Evolutionary conservation across 2,797 vertebrate genomes (phyloP), one percentile per base, ranked within the genome.

Genomic region (Siniperca undulata): DNA sequence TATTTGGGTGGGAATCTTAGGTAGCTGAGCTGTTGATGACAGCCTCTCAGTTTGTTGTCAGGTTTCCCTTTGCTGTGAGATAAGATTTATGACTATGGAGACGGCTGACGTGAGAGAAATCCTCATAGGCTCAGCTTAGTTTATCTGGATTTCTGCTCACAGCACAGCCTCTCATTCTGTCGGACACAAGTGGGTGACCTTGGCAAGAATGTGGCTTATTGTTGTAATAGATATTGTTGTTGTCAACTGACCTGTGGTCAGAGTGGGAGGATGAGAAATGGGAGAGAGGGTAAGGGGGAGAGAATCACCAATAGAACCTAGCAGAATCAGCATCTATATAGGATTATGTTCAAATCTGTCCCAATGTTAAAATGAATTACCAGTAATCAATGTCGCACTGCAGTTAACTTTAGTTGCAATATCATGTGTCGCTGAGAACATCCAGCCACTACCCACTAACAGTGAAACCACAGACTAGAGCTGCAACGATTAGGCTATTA

Each of bases 201-300:
- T 95, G 94, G 95, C 92, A 88, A 94, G 95, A 95, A 95, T 95
- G 94, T 93, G 91, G 93, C 92, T 94, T 91, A 94, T 93, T 95
- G 91, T 93, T 93, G 95, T 91, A 95, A 95, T 91, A 93, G 94
- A 95, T 93, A 92, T 89, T 76, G 89, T 89, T 94, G 91, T 90
- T 93, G 91, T 93, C 88, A 82, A 81, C 81, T 94, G 91, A 94
- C 90, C 92, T 91, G 44, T 91, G 91, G 91, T 92, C 91, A 69
- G 70, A 82, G 88, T 27, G 81, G 82, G 88, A 68, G 75, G 80
- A 85, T 82, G 86, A 94, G 90, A 81, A 87, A 84, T 83, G 78
- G 74, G 71, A 82, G 58, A 76, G 81, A 83, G 52, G 70, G 81
- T 72, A 82, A 69, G 20, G 55, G 53, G 42, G 36, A 74, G 60